Percentiles rank a stretch among this genome's conserved stretches.
Conservation (phyloP, 35 echinoderm and acorn worm genomes). For the Lytechinus variegatus region DNA sequence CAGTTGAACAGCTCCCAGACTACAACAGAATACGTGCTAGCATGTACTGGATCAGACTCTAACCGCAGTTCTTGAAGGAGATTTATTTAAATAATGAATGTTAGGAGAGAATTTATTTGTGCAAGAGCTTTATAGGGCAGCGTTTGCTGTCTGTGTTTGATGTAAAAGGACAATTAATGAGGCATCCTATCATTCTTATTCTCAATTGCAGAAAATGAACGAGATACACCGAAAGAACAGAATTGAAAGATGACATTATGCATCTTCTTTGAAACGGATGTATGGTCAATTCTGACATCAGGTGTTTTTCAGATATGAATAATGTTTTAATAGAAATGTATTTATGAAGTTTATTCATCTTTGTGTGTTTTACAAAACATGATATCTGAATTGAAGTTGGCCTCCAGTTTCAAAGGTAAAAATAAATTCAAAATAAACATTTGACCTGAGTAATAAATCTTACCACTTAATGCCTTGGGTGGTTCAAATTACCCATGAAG, state of each 20-base stretch:
- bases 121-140: not conserved
- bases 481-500: not conserved
- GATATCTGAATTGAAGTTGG: not conserved
- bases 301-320: not conserved
- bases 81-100: not conserved
- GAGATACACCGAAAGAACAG: not conserved
- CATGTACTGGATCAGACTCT: slow-evolving; percentile 97
- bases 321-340: not conserved
- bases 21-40: slow-evolving; percentile 93
- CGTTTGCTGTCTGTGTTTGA: not conserved
- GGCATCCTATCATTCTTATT: not conserved
- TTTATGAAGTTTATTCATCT: not conserved
- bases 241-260: not conserved
- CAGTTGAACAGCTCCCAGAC: slow-evolving; percentile 93
- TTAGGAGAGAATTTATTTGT: slow-evolving; percentile 6
- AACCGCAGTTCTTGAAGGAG: slow-evolving; percentile 36
- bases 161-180: not conserved
- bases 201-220: not conserved
- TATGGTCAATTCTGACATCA: not conserved
- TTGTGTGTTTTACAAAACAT: not conserved
- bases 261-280: not conserved
- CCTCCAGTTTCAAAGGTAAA: not conserved
- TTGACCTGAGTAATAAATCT: not conserved
- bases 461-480: not conserved
- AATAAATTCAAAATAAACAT: not conserved